Base-by-base conservation (phyloP, 2,797 vertebrate species). In the Tamandua tetradactyla region DNA sequence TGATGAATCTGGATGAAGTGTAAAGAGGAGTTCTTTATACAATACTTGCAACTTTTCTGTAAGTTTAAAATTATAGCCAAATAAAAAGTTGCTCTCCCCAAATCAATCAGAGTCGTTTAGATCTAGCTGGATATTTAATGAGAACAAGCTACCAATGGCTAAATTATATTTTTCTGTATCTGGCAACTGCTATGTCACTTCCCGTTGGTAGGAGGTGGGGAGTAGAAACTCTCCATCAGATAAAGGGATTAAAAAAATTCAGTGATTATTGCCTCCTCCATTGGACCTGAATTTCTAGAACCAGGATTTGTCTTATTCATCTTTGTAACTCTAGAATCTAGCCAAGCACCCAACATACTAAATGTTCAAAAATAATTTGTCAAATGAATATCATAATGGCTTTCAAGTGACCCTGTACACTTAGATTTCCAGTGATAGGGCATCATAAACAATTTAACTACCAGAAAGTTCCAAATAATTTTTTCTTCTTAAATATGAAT, bases 401-500 rank as follows among this genome's bases (percentile, higher is more conserved):
- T 87, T 85, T 90, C 22, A 35, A 35, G 49, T 95, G 69, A 88
- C 64, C 76, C 62, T 66, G 64, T 91, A 57, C 40, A 85, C 37
- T 87, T 94, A 64, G 80, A 59, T 85, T 92, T 93, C n/a, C 11
- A 30, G 35, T 88, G 76, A 66, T 25, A 74, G 81, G n/a, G 40
- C 37, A 87, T 89, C 44, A 64, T 52, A 87, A 94, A 57, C 37
- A 85, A 75, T 92, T 64, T 85, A 91, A 57, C 30, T 52, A 81
- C 22, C 15, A 86, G 32, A 93, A 74, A 72, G 81, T 66, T 78
- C 9, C 30, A 91, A 61, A 75, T 89, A 90, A 7, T 74, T 75
- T 68, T 79, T 92, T 95, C 47, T 87, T 85, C 68, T 72, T 79
- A 32, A 79, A 49, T 83, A 81, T 40, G 91, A 88, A 82, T 71